Evolutionary conservation across 2,888 invertebrate genomes (phyloP), one percentile per base, ranked within the genome.

Genomic region (Dryadula phaetusa): DNA sequence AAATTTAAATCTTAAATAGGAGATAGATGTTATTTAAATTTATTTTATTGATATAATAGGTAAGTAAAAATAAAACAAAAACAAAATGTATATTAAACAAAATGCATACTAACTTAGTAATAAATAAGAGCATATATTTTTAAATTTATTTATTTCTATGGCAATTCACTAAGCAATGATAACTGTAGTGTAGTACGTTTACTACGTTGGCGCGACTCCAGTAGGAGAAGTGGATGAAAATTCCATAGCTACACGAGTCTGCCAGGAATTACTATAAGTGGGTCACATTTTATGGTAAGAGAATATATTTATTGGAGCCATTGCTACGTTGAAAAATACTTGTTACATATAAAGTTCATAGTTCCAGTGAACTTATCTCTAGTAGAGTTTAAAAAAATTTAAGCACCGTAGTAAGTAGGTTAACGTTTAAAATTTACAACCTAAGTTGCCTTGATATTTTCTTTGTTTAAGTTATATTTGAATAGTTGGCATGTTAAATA

Each of bases 231-330:
- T 65, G 58, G 64, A 65, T 60, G 64, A 65, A 65, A 64, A 56
- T 47, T 42, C 49, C 47, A 49, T 60, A 32, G 40, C 25, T 65
- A 32, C 20, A 22, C 28, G 25, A 16, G 12, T 56, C 20, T 37
- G 56, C 56, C 47, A 56, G 64, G 28, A 34, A 52, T 49, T 40
- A 32, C 25, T 60, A n/a, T 6, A 65, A 65, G 28, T 65, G 64
- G 64, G 64, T 65, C 60, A 22, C 60, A 65, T 49, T 65, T 49
- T 25, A 40, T 60, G 42, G 49, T 56, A 56, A 58, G n/a, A 60
- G 16, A n/a, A 20, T 40, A 16, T 60, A 54, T 65, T 49, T 65
- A 60, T 65, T 40, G 34, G 16, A 16, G 46, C 46, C 58, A 40
- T 58, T 6, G 49, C 22, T 37, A 58, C 49, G 28, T 56, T 46